Evolutionary conservation across 2,797 vertebrate species (phyloP).

Genomic region (Adrianichthys oophorus): DNA sequence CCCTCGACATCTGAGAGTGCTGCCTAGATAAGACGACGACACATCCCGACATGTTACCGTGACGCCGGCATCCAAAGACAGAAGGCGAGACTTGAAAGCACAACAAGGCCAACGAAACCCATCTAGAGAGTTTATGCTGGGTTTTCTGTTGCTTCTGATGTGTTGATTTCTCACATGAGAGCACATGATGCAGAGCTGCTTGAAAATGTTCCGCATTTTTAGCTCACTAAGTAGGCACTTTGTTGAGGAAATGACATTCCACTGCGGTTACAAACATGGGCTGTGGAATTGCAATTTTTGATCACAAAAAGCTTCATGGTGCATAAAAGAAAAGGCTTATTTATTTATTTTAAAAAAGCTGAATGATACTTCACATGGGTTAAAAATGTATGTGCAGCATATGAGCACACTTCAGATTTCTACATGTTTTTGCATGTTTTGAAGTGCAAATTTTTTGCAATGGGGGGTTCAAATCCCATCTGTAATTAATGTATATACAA

Average conservation of each 20-base stretch:
- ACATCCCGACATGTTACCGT: constrained; percentile 46
- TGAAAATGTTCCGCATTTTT: constrained; percentile 23
- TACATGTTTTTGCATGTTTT: too few relatives aligned
- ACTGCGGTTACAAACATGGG: constrained; percentile 21
- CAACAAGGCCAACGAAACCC: constrained; percentile 26
- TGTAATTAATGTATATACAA: too few relatives aligned
- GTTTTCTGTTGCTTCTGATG: constrained; percentile 40
- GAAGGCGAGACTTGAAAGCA: constrained; percentile 42
- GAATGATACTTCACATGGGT: not conserved
- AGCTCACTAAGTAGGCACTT: constrained; percentile 7
- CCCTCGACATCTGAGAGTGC: constrained; percentile 25
- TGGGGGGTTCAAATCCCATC: too few relatives aligned
- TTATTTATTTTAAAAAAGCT: not conserved
- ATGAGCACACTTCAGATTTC: too few relatives aligned
- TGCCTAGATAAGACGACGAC: constrained; percentile 42
- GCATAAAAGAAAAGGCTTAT: constrained; percentile 1
- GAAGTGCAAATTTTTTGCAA: too few relatives aligned
- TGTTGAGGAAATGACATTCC: constrained; percentile 13
- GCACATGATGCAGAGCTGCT: constrained; percentile 34
- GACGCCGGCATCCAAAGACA: constrained; percentile 46
- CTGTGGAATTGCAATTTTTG: constrained; percentile 17
- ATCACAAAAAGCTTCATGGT: constrained; percentile 20
- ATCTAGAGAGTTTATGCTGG: constrained; percentile 37
- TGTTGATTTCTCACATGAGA: constrained; percentile 38
- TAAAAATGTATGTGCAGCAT: not conserved